These are phyloP conservation scores for Lasioglossum baleicum DNA, from an alignment of 1,140 invertebrate genomes.

Conservation along the genomic window DNA sequence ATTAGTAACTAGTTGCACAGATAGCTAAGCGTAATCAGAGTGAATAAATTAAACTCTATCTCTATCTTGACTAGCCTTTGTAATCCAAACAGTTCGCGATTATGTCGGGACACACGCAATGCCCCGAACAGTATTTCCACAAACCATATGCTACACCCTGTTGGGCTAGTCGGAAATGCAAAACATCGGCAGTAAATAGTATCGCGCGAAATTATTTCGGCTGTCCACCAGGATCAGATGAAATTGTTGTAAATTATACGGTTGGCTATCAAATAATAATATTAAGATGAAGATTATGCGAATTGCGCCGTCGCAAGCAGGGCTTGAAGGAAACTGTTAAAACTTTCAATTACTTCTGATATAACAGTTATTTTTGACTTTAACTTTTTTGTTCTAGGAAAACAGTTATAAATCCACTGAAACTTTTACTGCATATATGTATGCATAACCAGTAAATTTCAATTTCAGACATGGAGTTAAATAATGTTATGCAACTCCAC, in stretches of 20 bases:
- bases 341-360: too few species aligned
- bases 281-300: too few species aligned
- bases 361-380: too few species aligned
- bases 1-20: conserved; percentile 30
- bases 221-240: neutral
- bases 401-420: too few species aligned
- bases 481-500: too few species aligned
- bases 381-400: too few species aligned
- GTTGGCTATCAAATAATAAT: neutral
- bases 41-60: conserved; percentile 65
- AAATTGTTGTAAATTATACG: neutral
- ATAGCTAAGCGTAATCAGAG: conserved; percentile 38
- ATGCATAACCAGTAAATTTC: too few species aligned
- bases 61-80: conserved; percentile 55
- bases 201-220: conserved; percentile 12
- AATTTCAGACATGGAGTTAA: too few species aligned
- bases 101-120: conserved; percentile 61
- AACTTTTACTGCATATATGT: too few species aligned
- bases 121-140: conserved; percentile 5
- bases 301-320: too few species aligned
- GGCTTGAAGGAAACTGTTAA: too few species aligned
- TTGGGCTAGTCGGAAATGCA: conserved; percentile 38
- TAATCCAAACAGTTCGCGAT: conserved; percentile 52
- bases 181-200: conserved; percentile 26
- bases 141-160: conserved; percentile 13